Percentiles rank a stretch among this genome's conserved stretches.
These are phyloP conservation scores for Ichneumon xanthorius DNA, from an alignment of 2,888 invertebrate species.

Conservation along the genomic window DNA sequence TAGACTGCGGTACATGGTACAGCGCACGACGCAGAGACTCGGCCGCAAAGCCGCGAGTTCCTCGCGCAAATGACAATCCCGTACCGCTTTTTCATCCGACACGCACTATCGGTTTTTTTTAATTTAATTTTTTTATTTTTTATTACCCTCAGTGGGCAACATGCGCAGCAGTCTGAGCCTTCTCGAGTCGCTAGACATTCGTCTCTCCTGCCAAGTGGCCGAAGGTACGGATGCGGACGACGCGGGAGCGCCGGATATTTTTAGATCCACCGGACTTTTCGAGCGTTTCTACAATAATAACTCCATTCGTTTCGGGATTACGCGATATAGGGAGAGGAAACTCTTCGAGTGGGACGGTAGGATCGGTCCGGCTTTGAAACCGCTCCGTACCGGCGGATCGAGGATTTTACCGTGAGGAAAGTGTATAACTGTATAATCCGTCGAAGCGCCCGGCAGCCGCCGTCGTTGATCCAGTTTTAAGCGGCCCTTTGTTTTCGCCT, in stretches of 20 bases:
- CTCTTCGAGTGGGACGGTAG: not conserved
- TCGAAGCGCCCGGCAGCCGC: not conserved
- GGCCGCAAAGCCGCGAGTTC: constrained; percentile 32
- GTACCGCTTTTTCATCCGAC: constrained; percentile 6
- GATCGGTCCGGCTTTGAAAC: not conserved
- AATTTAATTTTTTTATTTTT: not conserved
- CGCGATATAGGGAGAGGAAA: not conserved
- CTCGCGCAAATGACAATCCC: constrained; percentile 40
- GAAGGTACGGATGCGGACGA: not conserved
- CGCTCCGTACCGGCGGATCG: not conserved
- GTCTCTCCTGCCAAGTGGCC: constrained; percentile 27
- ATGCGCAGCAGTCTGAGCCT: not conserved
- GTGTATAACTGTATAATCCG: constrained; percentile 54
- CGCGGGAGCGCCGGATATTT: constrained; percentile 18
- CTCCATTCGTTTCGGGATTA: constrained; percentile 37
- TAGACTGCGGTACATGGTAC: constrained; percentile 23
- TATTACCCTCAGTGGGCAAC: not conserved
- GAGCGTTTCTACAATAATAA: constrained; percentile 6
- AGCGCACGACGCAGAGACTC: constrained; percentile 21
- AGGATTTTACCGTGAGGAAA: constrained; percentile 43
- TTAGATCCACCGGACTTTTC: constrained; percentile 6
- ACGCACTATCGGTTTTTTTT: constrained; percentile 37
- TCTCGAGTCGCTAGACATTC: constrained; percentile 16
- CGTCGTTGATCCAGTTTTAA: constrained; percentile 51
- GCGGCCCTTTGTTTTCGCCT: constrained; percentile 24